Evolutionary conservation across 2,888 invertebrate genomes (phyloP).

Genomic region (Callosobruchus maculatus): DNA sequence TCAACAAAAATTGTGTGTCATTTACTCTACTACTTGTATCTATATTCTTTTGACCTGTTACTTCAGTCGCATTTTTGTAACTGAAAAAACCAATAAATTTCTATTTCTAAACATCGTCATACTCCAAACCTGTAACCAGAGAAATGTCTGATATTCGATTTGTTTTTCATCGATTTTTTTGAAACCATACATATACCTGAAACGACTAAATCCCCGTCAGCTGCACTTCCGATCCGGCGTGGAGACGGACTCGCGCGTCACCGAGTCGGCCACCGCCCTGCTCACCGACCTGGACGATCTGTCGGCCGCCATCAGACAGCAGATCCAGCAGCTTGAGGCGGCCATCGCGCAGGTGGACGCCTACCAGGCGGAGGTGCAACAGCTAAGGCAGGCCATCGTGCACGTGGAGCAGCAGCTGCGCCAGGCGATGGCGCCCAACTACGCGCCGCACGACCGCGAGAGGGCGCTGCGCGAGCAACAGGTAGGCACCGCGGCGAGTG

Average conservation of each 20-base stretch:
- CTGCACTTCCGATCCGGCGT: constrained; percentile 87
- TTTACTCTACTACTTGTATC: too few relatives aligned
- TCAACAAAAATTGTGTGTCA: too few relatives aligned
- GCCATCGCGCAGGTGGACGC: constrained; percentile 83
- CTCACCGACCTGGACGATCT: constrained; percentile 66
- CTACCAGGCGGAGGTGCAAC: constrained; percentile 83
- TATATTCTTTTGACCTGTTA: too few relatives aligned
- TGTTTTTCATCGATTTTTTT: too few relatives aligned
- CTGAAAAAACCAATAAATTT: too few relatives aligned
- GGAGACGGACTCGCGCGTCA: constrained; percentile 73
- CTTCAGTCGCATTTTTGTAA: too few relatives aligned
- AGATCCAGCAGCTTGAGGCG: constrained; percentile 65
- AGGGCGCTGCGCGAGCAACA: constrained; percentile 80
- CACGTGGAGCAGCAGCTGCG: constrained; percentile 86
- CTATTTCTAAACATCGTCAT: too few relatives aligned
- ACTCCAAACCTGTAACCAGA: too few relatives aligned
- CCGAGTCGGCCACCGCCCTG: constrained; percentile 68
- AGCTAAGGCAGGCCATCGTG: constrained; percentile 77
- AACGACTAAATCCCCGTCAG: too few relatives aligned
- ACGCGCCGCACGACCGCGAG: constrained; percentile 78
- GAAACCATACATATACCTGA: not conserved
- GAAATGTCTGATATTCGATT: too few relatives aligned
- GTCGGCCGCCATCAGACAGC: constrained; percentile 58
- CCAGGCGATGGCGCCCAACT: constrained; percentile 76
- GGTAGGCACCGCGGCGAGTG: constrained; percentile 73